Evolutionary conservation across 1,140 invertebrate species (phyloP), one percentile per base, ranked within the genome.

Genomic region (Heliconius himera): DNA sequence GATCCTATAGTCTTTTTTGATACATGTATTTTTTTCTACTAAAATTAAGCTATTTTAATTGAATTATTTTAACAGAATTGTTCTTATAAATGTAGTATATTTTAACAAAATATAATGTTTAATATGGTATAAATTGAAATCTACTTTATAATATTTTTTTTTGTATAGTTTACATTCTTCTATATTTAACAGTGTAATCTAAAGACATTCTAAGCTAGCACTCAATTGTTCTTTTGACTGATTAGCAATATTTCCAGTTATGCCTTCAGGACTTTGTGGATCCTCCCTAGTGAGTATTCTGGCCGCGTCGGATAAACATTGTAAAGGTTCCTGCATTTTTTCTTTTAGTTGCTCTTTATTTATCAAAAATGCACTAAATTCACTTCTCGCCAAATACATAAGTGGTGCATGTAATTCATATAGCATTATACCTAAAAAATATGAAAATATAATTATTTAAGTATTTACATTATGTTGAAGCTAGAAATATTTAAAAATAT

Each of bases 401-500:
- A 97, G 83, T 0, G 97, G 97, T 9, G 97, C 97, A 85, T 98
- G 97, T 38, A 98, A 88, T 87, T 98, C 97, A 87, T 98, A 98
- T 8, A 98, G 87, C 82, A 96, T 96, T 94, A 97, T 96, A 18
- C 97, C 96, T 97, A 85, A 2, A 89, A 56, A 60, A 60, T 9
- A 26, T 56, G 1, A 89, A 56, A 60, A 26, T 22, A 60, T 56
- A 56, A 9, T 60, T n/a, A 22, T 11, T 60, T 60, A 46, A 46
- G 13, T 46, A 3, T 11, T 20, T 20, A 51, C 9, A 46, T 46
- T 46, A 13, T 13, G 9, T 46, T 46, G 13, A 46, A 46, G 41
- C 13, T 46, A 36, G 41, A 46, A 46, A 3, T 4, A 46, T 46
- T 0, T 16, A 16, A 46, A 46, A 46, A 46, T 16, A 16, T 46